A percentile compares a stretch with the other conserved stretches of the same genome.
phyloP scores from a whole-genome alignment of 2,888 invertebrate species.

The Cantharis rustica region DNA sequence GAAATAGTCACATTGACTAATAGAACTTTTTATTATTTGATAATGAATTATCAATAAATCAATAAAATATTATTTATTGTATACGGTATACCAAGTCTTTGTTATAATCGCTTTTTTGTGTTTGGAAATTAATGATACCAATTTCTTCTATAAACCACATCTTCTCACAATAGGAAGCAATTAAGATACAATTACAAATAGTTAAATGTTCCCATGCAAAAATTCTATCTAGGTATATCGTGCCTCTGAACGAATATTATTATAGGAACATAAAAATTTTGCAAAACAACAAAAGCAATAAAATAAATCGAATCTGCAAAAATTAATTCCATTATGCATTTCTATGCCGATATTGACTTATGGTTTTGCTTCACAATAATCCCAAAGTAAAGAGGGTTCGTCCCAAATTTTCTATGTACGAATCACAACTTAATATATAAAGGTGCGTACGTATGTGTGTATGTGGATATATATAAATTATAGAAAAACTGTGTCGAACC shows the following conservation, averaged over 20 bases:
- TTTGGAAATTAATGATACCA: neutral
- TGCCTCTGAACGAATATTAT: neutral
- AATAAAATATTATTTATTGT: too few species aligned
- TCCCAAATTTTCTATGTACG: neutral
- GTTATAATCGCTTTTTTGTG: neutral
- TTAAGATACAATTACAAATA: neutral
- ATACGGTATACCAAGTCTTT: neutral
- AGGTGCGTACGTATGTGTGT: slow-evolving; percentile 5
- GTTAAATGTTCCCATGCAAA: neutral
- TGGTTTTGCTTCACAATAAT: neutral
- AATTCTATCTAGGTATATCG: neutral
- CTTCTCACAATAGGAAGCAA: neutral
- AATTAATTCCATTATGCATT: neutral
- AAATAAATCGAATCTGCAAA: neutral
- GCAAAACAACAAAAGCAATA: neutral
- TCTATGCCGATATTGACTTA: neutral
- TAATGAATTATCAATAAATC: too few species aligned
- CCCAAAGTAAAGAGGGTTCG: neutral
- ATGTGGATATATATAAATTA: slow-evolving; percentile 11
- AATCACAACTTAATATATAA: neutral
- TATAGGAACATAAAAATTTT: neutral
- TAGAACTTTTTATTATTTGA: too few species aligned
- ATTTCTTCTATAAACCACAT: neutral
- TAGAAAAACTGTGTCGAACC: slow-evolving; percentile 31
- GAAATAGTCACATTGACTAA: too few species aligned